phyloP scores from a whole-genome alignment of 2,113 vertebrate genomes.

The Turdus rufiventris region DNA sequence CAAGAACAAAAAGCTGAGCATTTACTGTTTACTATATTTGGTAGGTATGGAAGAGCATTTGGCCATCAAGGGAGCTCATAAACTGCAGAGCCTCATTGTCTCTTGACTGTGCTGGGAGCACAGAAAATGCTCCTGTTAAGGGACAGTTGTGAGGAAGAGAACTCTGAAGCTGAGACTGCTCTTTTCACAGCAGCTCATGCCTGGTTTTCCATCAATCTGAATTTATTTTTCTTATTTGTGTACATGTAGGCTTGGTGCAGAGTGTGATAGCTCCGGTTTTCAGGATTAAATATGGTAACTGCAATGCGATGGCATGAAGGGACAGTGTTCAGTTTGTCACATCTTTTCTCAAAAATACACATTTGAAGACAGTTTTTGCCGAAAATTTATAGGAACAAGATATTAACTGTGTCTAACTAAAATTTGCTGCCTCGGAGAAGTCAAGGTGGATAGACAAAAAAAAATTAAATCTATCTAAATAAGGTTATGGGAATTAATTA shows the following conservation, averaged over 20 bases:
- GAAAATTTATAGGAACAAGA: neutral
- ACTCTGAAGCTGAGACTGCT: neutral
- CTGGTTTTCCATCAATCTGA: neutral
- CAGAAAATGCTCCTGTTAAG: neutral
- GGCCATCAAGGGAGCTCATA: conserved; percentile 31
- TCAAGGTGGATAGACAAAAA: neutral
- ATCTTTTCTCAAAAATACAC: neutral
- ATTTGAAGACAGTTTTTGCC: neutral
- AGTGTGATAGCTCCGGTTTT: neutral
- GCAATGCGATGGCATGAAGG: neutral
- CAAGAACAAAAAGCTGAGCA: conserved; percentile 6
- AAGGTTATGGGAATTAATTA: conserved; percentile 12
- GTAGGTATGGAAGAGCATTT: conserved; percentile 26
- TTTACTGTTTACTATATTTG: conserved; percentile 52
- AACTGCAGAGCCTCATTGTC: neutral
- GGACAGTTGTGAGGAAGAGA: neutral
- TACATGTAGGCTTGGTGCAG: neutral
- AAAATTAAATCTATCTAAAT: neutral
- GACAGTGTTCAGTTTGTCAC: neutral
- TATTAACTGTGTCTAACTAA: neutral
- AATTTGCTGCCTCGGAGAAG: conserved; percentile 40
- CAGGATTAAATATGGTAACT: neutral
- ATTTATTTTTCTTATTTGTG: neutral
- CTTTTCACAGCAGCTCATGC: fast-evolving
- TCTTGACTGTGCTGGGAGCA: neutral